Conservation (phyloP, 2,113 vertebrate genomes). For the Megaceryle torquata region DNA sequence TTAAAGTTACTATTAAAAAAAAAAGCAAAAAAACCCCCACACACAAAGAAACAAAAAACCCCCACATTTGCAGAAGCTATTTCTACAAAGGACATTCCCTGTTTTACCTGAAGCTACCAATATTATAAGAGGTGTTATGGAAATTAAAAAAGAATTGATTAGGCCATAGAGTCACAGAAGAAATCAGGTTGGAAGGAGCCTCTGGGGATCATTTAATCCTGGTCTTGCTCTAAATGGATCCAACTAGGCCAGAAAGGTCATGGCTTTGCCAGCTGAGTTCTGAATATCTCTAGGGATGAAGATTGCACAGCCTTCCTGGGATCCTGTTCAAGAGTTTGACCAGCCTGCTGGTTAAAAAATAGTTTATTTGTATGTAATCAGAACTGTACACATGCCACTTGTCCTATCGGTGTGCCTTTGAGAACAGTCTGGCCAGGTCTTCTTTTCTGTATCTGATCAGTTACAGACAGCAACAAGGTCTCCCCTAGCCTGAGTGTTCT, state of each 20-base stretch:
- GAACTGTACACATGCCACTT: neutral
- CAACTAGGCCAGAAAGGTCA: neutral
- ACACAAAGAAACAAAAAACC: too few relatives aligned
- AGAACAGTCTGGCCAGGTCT: neutral
- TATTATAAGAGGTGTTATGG: neutral
- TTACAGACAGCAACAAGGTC: neutral
- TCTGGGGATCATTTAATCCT: neutral
- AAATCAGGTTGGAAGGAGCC: neutral
- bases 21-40: too few relatives aligned
- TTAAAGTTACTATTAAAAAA: neutral
- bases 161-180: neutral
- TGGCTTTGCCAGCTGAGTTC: neutral
- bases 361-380: neutral
- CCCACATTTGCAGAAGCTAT: neutral
- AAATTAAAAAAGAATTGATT: neutral
- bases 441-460: neutral
- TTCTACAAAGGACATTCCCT: neutral
- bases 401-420: neutral
- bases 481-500: accelerated
- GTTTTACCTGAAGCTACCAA: neutral
- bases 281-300: neutral
- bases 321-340: neutral
- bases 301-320: neutral
- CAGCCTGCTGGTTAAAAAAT: neutral
- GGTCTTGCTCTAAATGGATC: neutral